These are phyloP conservation scores for Saguinus imperator DNA, from an alignment of 2,113 vertebrate species.

Conservation along the genomic window DNA sequence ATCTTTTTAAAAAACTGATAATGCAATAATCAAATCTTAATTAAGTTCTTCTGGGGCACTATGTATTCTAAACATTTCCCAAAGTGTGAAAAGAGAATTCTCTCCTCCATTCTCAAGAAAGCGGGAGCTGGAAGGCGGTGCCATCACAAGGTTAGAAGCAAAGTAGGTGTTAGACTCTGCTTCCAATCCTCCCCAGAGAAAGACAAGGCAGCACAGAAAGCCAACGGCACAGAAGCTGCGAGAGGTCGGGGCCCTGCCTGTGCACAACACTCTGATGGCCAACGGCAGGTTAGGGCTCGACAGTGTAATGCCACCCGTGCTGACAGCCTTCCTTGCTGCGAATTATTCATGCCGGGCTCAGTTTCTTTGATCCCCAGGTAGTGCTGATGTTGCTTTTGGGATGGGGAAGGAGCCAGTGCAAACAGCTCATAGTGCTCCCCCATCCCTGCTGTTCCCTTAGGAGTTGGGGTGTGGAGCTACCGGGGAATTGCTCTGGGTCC, in stretches of 20 bases:
- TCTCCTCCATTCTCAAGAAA: rapidly evolving
- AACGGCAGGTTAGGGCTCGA: rapidly evolving
- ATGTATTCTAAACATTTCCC: neutral
- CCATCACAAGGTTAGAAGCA: neutral
- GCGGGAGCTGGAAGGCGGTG: rapidly evolving
- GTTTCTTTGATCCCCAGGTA: rapidly evolving
- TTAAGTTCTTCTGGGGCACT: neutral
- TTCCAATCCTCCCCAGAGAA: neutral
- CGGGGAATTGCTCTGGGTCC: neutral
- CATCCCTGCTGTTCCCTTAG: neutral
- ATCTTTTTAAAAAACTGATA: neutral
- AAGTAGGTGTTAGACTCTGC: neutral
- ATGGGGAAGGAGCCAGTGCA: too few relatives aligned
- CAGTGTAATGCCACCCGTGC: neutral
- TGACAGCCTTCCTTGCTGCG: neutral
- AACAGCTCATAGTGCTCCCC: neutral
- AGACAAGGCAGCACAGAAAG: neutral
- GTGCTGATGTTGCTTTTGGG: rapidly evolving
- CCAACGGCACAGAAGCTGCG: neutral
- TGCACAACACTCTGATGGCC: neutral
- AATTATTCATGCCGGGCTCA: rapidly evolving
- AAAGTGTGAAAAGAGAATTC: neutral
- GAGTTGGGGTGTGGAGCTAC: neutral
- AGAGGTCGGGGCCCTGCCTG: neutral
- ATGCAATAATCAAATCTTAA: neutral